Base-by-base conservation (phyloP, 2,797 vertebrate genomes). In the Moxostoma hubbsi region DNA sequence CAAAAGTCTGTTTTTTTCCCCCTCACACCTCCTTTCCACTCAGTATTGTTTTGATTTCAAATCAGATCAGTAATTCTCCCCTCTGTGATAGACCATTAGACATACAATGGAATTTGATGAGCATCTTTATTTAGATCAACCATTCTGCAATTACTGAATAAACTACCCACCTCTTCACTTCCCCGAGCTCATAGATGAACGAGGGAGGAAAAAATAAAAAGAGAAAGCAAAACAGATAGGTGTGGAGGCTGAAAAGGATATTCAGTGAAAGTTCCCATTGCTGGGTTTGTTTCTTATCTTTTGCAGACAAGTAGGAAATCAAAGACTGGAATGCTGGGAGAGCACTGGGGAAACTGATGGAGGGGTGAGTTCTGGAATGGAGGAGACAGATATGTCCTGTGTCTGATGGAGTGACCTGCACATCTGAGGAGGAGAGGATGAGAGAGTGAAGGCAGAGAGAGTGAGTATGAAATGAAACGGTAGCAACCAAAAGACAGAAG, bases 91-190 rank as follows among this genome's bases (percentile, higher is more conserved):
- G 83, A 86, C 87, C 82, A 85, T 87, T 88, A 86, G 83, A 86
- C 74, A 85, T 86, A 84, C 87, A 86, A 86, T 87, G 83, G 85
- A 87, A 86, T 88, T 83, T 87, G 87, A 85, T 87, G 84, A 88
- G 81, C 87, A 81, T 87, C 85, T 87, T 86, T 89, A 88, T 89
- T 89, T 86, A 88, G 86, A 88, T 84, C 84, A 88, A 85, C 84
- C 84, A 74, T 84, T 85, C 83, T 82, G 76, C 36, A 83, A 84
- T 87, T 86, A 86, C 84, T 85, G 86, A 86, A 87, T 88, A 87
- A 86, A 87, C 84, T 86, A 85, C 85, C 85, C 88, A 87, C 88
- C 85, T 89, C 85, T 87, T 83, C 79, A 79, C 80, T 82, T 87
- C 69, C 62, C 55, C 68, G 64, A 73, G 79, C 24, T 79, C 50